Base-by-base conservation (phyloP, 1,140 invertebrate genomes). In the Drosophila trapezifrons region DNA sequence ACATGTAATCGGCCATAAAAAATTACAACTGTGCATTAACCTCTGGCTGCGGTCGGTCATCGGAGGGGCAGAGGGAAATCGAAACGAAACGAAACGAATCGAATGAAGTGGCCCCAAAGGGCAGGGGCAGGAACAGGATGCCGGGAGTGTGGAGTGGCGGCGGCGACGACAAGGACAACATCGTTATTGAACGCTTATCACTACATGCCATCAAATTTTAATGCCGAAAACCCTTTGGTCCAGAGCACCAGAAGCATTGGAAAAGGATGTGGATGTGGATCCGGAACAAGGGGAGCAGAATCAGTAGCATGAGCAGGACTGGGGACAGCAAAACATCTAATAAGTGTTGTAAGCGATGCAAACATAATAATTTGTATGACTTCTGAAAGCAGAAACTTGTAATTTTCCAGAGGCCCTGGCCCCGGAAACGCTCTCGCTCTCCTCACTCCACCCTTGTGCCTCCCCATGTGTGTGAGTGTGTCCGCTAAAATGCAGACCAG, bases 341-440 rank as follows among this genome's bases (percentile, higher is more conserved):
- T 86, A 86, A 86, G 83, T 87, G 83, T 89, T 87, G 84, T 89
- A 89, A 89, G 82, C 84, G 84, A 89, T 80, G 80, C 76, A 89
- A 89, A 89, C 84, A 89, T 89, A 89, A 89, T 89, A 89, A 89
- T 89, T 89, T 89, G 80, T 89, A 89, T 78, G 84, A 89, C 80
- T 89, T 89, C 60, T 89, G 84, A 89, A 89, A 89, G 84, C 84
- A 82, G 84, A 89, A 89, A 89, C 84, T 78, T 89, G 84, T 89
- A 89, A 87, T 89, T 89, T 89, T 89, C 60, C 84, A 89, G 80
- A 54, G 73, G 40, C 54, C 63, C 37, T 43, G 35, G 60, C 71
- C 73, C 77, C 58, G 55, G 64, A 74, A 60, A 59, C 49, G 12
- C 17, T 35, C 29, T 10, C 17, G 2, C 22, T 32, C 32, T 18